Conservation (phyloP, 2,888 invertebrate species). For the Hemithea aestivaria region DNA sequence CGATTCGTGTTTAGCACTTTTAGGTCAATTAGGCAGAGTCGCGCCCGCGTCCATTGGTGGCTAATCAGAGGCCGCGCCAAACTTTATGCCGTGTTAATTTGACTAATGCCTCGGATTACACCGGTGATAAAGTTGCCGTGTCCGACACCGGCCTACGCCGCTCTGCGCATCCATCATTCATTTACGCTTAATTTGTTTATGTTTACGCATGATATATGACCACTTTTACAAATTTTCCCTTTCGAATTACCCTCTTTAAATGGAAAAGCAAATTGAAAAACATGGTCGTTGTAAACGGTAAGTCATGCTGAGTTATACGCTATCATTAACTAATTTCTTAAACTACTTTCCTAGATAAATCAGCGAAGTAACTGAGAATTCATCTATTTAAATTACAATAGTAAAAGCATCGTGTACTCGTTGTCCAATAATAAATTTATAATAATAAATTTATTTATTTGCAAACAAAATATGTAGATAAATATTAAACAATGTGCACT, state of each 20-base stretch:
- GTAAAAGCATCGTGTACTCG: too few species aligned
- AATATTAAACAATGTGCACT: too few species aligned
- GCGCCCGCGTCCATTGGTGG: constrained; percentile 55
- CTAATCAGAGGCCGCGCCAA: constrained; percentile 74
- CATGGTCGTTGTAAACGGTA: constrained; percentile 14
- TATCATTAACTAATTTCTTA: too few species aligned
- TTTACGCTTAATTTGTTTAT: constrained; percentile 49
- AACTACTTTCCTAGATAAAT: too few species aligned
- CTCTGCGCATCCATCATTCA: constrained; percentile 47
- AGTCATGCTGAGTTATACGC: constrained; percentile 5
- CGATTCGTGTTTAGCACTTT: constrained; percentile 77
- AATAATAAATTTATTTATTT: too few species aligned
- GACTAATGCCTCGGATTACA: constrained; percentile 72
- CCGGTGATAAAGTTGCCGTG: constrained; percentile 59
- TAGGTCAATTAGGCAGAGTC: constrained; percentile 78
- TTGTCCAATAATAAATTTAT: too few species aligned
- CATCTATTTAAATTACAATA: too few species aligned
- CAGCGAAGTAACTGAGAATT: too few species aligned
- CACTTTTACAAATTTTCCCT: constrained; percentile 27
- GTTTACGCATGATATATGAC: constrained; percentile 36
- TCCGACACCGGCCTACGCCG: constrained; percentile 43
- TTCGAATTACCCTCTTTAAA: constrained; percentile 25
- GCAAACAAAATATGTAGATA: too few species aligned
- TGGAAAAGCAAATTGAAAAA: constrained; percentile 28
- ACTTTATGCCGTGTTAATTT: constrained; percentile 78